A percentile compares a stretch with the other conserved stretches of the same genome.
Evolutionary conservation across 2,888 invertebrate species (phyloP).

Genomic region (Synergus umbraculus): DNA sequence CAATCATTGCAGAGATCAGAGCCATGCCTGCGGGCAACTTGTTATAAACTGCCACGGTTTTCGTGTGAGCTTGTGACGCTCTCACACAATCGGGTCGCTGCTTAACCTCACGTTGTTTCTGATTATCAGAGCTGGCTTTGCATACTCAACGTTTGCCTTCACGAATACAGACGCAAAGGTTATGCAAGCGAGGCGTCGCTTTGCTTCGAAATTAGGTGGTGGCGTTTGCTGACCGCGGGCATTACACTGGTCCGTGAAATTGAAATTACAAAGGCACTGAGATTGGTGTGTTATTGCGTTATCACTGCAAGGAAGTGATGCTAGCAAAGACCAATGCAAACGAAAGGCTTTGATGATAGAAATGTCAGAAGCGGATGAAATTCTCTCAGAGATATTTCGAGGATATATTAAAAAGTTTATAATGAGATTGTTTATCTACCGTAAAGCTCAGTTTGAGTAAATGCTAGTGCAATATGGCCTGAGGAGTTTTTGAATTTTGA

Average conservation of each 20-base stretch:
- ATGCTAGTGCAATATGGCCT: neutral
- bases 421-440: neutral
- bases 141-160: neutral
- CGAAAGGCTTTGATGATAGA: neutral
- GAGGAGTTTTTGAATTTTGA: too few relatives aligned
- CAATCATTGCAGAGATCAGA: constrained; percentile 74
- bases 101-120: constrained; percentile 15
- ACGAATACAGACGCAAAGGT: neutral
- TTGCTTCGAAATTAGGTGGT: constrained; percentile 41
- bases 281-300: constrained; percentile 37
- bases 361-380: neutral
- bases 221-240: constrained; percentile 64
- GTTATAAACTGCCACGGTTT: constrained; percentile 68
- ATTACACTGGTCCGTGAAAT: constrained; percentile 63
- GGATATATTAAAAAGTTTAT: neutral
- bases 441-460: neutral
- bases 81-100: constrained; percentile 35
- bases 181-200: constrained; percentile 5
- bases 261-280: constrained; percentile 64
- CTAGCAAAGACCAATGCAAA: constrained; percentile 43
- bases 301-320: constrained; percentile 46
- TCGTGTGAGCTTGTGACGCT: constrained; percentile 51
- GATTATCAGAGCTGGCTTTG: constrained; percentile 8
- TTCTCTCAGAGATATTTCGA: neutral
- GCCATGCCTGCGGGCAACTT: constrained; percentile 70